Conservation (phyloP, 2,888 invertebrate species). For the Perizoma flavofasciatum region DNA sequence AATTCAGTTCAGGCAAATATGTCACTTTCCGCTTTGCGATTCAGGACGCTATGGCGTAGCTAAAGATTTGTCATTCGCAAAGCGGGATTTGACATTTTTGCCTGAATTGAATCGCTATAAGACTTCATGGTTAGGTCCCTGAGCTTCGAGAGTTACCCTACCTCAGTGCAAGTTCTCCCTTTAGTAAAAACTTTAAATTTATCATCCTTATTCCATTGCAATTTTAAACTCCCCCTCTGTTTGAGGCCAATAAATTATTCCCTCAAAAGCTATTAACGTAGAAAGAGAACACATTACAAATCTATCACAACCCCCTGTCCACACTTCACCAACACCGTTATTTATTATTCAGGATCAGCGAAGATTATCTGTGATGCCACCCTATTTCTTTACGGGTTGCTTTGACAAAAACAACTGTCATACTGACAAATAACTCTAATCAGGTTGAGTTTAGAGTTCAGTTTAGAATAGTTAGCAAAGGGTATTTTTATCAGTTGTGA, state of each 20-base stretch:
- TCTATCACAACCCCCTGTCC: conserved; percentile 41
- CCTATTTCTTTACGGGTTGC: conserved; percentile 53
- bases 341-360: conserved; percentile 70
- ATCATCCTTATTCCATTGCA: conserved; percentile 4
- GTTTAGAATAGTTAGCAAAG: neutral
- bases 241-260: conserved; percentile 28
- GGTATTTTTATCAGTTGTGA: conserved; percentile 19
- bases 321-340: conserved; percentile 48
- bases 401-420: conserved; percentile 35
- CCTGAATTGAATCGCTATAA: too few species aligned
- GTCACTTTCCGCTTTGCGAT: too few species aligned
- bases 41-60: too few species aligned
- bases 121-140: too few species aligned
- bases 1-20: too few species aligned
- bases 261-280: conserved; percentile 34
- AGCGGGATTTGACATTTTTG: too few species aligned
- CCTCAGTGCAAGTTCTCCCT: too few species aligned
- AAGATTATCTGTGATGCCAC: conserved; percentile 65
- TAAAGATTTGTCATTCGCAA: too few species aligned
- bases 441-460: neutral
- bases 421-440: neutral
- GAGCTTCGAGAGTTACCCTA: too few species aligned
- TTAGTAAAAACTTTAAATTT: neutral
- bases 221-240: conserved; percentile 8
- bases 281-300: conserved; percentile 36